Evolutionary conservation across 2,797 vertebrate genomes (phyloP).

Genomic region (Pteronotus mesoamericanus): DNA sequence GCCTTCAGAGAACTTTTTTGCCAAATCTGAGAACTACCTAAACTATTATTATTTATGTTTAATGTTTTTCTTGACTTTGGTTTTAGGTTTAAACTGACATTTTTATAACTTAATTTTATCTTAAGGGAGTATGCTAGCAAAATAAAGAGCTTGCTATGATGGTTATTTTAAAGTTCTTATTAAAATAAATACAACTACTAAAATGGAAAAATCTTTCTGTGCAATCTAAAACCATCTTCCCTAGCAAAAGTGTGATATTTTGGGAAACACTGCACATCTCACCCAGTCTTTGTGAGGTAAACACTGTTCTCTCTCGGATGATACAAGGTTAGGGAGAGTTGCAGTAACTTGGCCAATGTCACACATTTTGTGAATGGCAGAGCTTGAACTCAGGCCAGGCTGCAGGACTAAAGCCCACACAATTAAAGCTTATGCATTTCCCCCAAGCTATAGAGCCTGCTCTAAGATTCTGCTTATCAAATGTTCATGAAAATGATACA

Average conservation of each 20-base stretch:
- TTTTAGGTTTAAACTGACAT: constrained; percentile 24
- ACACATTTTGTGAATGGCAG: background rate
- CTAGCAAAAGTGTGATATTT: background rate
- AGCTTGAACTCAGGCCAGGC: background rate
- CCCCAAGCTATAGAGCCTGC: background rate
- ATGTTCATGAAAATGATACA: background rate
- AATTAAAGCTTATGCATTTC: background rate
- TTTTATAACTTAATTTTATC: background rate
- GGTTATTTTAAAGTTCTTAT: background rate
- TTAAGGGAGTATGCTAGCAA: constrained; percentile 10
- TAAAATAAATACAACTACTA: background rate
- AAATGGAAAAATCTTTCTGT: background rate
- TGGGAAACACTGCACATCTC: background rate
- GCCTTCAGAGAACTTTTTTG: background rate
- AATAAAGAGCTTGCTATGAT: background rate
- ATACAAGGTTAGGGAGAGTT: background rate
- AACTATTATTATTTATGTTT: background rate
- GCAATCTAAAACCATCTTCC: background rate
- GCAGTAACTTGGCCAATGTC: background rate
- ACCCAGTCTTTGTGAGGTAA: background rate
- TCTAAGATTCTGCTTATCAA: background rate
- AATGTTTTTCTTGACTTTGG: background rate
- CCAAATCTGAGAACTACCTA: background rate
- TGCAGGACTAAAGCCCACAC: background rate
- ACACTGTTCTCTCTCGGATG: background rate